Conservation (phyloP, 2,797 vertebrate species). For the Parotocinclus haroldoi region DNA sequence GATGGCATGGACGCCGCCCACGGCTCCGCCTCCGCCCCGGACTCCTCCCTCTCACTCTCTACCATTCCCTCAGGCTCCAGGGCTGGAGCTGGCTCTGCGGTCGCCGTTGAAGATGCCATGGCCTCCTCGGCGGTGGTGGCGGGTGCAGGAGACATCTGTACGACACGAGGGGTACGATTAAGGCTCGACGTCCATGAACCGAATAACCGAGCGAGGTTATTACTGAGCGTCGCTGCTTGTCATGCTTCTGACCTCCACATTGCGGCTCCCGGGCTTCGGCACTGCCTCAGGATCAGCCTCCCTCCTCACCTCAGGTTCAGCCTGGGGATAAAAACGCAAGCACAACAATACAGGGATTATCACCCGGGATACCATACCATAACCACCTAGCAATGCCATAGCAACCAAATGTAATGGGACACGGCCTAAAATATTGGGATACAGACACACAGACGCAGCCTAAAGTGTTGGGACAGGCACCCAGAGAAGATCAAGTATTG, state of each 20-base stretch:
- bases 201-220: no score
- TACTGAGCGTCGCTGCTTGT: no score
- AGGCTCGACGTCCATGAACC: neutral
- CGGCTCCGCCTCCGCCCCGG: slow-evolving; percentile 72
- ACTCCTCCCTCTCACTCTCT: slow-evolving; percentile 63
- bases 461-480: no score
- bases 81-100: slow-evolving; percentile 56
- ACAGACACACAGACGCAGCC: no score
- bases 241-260: slow-evolving; percentile 47
- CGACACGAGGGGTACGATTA: neutral
- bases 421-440: no score
- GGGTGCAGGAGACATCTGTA: slow-evolving; percentile 78
- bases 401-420: no score
- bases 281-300: slow-evolving; percentile 39
- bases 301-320: slow-evolving; percentile 36
- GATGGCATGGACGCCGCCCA: slow-evolving; percentile 86
- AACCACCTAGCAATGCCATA: no score
- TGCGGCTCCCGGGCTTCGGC: slow-evolving; percentile 37
- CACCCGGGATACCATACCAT: no score
- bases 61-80: slow-evolving; percentile 64
- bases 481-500: no score
- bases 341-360: neutral
- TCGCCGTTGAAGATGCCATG: slow-evolving; percentile 69
- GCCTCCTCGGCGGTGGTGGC: slow-evolving; percentile 89
- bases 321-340: slow-evolving; percentile 40